Base-by-base conservation (phyloP, 2,888 invertebrate species). In the Serripes groenlandicus region DNA sequence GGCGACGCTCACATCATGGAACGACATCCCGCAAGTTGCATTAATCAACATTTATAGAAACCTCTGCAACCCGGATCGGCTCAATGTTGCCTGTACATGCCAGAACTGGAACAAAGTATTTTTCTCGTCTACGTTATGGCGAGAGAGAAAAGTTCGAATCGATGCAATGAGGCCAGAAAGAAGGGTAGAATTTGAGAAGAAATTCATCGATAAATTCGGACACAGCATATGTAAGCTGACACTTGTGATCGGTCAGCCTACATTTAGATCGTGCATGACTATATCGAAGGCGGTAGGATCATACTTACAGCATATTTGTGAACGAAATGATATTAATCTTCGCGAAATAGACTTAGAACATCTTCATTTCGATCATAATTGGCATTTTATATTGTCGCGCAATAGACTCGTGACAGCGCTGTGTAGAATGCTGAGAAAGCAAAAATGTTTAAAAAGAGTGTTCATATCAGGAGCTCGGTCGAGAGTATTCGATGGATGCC, bases 41-140 rank as follows among this genome's bases (percentile, higher is more conserved):
- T 71, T 91, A 9, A 69, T 91, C n/a, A 81, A 85, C n/a, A 81
- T 92, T 49, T 91, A 88, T 58, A 32, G 9, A n/a, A 68, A 79
- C 32, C 75, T 92, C 7, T 42, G 75, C 5, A 90, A 92, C 34
- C 34, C 30, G 9, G 91, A 90, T 34, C 82, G 87, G 30, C 66
- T 85, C 4, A 81, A 74, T 32, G 85, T 89, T 73, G 89, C 91
- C 21, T 71, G 64, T 18, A 84, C 85, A 0, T 92, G 92, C 75
- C 90, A 88, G 79, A 83, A 89, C 49, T 92, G 91, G 91, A 54
- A 78, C 9, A 70, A 82, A 15, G 23, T 89, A 18, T 88, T 92
- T 69, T 73, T 82, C 26, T 78, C 88, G 4, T 85, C 91, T 9
- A 60, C 72, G 3, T 80, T 92, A 32, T 92, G 92, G 92, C 74